Evolutionary conservation across 2,797 vertebrate species (phyloP).

Genomic region (Eulemur coronatus): DNA sequence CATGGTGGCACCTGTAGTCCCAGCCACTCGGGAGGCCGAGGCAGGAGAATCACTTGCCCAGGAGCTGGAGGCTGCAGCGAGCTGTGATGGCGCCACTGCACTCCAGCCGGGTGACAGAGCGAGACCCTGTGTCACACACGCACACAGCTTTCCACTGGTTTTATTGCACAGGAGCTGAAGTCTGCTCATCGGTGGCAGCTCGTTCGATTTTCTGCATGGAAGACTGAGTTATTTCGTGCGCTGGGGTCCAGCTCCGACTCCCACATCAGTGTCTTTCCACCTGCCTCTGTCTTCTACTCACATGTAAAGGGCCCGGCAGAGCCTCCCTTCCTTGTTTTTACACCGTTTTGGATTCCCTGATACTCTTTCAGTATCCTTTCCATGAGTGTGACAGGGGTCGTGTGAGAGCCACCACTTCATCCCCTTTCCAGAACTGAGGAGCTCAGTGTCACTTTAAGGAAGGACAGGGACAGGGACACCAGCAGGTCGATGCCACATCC

Average conservation of each 20-base stretch:
- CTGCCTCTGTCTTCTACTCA: background rate
- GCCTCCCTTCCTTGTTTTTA: background rate
- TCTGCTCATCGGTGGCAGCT: background rate
- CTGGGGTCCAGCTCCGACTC: background rate
- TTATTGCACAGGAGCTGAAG: background rate
- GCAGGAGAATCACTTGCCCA: too few relatives aligned
- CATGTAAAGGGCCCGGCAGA: too few relatives aligned
- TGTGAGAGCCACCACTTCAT: background rate
- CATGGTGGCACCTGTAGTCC: too few relatives aligned
- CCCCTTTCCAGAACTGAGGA: background rate
- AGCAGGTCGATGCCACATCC: background rate
- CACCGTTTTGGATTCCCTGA: background rate
- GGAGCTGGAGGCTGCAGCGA: too few relatives aligned
- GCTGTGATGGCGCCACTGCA: too few relatives aligned
- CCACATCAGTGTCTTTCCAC: background rate
- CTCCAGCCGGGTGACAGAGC: too few relatives aligned
- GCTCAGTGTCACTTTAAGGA: background rate
- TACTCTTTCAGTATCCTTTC: background rate
- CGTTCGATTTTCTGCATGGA: background rate
- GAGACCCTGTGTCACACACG: too few relatives aligned
- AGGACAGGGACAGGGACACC: too few relatives aligned
- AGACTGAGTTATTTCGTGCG: background rate
- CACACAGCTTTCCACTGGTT: background rate
- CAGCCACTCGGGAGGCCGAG: too few relatives aligned
- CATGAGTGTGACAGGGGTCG: accelerated